Percentiles rank a stretch among this genome's conserved stretches.
Conservation (phyloP, 2,888 invertebrate genomes). For the Limenitis camilla region DNA sequence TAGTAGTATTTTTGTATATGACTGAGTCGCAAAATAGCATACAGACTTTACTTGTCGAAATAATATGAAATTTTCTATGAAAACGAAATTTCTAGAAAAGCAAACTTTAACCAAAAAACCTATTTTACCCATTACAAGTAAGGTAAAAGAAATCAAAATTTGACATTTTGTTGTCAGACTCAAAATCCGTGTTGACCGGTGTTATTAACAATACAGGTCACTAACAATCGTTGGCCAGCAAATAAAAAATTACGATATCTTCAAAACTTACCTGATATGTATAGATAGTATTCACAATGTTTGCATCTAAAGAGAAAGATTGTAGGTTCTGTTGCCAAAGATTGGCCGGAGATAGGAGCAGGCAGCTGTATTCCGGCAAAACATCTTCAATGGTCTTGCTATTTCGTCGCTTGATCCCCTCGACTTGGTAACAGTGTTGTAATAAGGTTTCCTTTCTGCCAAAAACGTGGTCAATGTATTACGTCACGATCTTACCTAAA, state of each 20-base stretch:
- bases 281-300: slow-evolving; percentile 87
- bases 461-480: slow-evolving; percentile 23
- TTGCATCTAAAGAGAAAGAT: slow-evolving; percentile 84
- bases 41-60: no score
- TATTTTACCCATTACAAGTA: no score
- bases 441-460: slow-evolving; percentile 81
- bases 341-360: slow-evolving; percentile 93
- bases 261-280: slow-evolving; percentile 80
- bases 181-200: no score
- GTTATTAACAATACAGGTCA: no score
- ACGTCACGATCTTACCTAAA: neutral
- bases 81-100: no score
- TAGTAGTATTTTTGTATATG: no score
- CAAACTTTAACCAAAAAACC: no score
- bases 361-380: slow-evolving; percentile 93
- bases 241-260: neutral
- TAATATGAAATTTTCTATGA: no score
- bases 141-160: no score
- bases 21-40: no score
- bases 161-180: no score
- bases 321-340: slow-evolving; percentile 92
- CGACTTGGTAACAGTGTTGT: slow-evolving; percentile 90
- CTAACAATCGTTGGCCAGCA: no score
- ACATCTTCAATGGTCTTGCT: slow-evolving; percentile 75
- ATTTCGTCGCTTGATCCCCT: slow-evolving; percentile 80